Base-by-base conservation (phyloP, 2,888 invertebrate genomes). In the Drosophila rubida region DNA sequence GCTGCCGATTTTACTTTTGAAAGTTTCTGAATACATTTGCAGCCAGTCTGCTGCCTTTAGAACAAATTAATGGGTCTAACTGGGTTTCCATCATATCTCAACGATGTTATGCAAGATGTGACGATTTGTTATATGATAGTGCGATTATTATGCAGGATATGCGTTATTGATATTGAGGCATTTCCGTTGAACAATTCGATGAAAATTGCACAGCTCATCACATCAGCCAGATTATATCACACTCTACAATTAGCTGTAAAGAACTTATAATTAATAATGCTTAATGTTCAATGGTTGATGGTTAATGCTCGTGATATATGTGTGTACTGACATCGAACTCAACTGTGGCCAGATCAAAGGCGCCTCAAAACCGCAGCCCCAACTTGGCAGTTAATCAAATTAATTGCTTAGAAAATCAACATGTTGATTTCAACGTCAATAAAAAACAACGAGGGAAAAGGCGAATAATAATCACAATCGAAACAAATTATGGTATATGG, bases 381-480 rank as follows among this genome's bases (percentile, higher is more conserved):
- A 74, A 58, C 65, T 61, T 75, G 82, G 73, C 87, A 86, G 78
- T 85, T 80, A 85, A 85, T 85, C 87, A 85, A 88, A 78, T 83
- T 85, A 86, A 85, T 88, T 88, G 88, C 76, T 75, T 64, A 75
- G 88, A 86, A 88, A 88, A 88, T 84, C 83, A 83, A 85, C 82
- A 83, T 87, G 82, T 83, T 87, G 65, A 80, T 68, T 78, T 59
- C 37, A 54, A 54, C 32, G 50, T 53, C 55, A 50, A 30, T 35
- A 35, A 51, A 41, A 39, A 50, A 25, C 5, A 45, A 68, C 42
- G 46, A 22, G 41, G 51, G 55, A 71, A 49, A 61, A 61, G 37
- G 27, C 32, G 27, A 44, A 61, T 42, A 41, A 62, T 46, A 59
- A 53, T 61, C 60, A 54, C 57, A 77, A 69, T 71, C 71, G 58